phyloP scores from a whole-genome alignment of 2,113 vertebrate species.

The Leuciscus idus region DNA sequence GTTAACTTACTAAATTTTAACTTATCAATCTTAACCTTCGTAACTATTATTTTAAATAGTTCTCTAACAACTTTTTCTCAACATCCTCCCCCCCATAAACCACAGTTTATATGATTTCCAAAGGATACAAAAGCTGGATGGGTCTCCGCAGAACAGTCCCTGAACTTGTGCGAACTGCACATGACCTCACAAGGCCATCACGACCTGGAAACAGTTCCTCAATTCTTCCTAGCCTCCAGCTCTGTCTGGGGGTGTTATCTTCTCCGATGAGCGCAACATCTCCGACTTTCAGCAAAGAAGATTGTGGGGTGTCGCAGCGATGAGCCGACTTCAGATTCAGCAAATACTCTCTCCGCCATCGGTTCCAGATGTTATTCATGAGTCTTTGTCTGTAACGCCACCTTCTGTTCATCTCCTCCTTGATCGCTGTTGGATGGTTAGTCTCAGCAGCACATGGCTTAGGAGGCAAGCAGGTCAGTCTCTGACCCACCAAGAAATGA shows the following conservation, averaged over 20 bases:
- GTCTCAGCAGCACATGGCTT: too few species aligned
- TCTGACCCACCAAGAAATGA: too few species aligned
- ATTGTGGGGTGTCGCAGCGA: too few species aligned
- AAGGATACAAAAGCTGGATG: not conserved
- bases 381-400: not conserved
- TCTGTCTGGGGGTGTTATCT: not conserved
- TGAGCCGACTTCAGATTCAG: not conserved
- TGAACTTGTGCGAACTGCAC: not conserved
- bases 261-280: not conserved
- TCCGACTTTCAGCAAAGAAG: too few species aligned
- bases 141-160: not conserved
- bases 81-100: too few species aligned
- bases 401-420: not conserved
- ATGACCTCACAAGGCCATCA: constrained; percentile 20
- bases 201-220: constrained; percentile 3
- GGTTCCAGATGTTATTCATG: not conserved
- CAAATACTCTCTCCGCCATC: not conserved
- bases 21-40: too few species aligned
- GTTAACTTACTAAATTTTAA: too few species aligned
- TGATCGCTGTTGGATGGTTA: not conserved
- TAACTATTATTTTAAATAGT: too few species aligned
- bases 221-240: not conserved
- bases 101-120: too few species aligned
- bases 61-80: too few species aligned
- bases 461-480: too few species aligned